Percentiles rank a stretch among this genome's conserved stretches.
Evolutionary conservation across 2,797 vertebrate genomes (phyloP).

Genomic region (Pantherophis vulpinus): DNA sequence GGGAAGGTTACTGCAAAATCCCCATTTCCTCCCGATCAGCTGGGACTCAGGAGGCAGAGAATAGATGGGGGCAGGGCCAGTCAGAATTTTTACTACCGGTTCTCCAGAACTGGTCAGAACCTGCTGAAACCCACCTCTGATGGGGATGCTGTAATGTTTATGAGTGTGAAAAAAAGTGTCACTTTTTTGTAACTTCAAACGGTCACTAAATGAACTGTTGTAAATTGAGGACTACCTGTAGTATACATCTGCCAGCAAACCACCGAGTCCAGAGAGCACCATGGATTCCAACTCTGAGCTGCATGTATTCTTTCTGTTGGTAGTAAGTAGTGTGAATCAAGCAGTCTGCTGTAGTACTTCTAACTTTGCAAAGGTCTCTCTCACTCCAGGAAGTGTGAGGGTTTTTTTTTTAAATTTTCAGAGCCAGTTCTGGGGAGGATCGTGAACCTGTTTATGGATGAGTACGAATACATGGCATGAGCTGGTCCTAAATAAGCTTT

Average conservation of each 20-base stretch:
- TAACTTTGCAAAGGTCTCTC: neutral
- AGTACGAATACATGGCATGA: neutral
- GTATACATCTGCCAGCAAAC: neutral
- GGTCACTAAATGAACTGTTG: too few species aligned
- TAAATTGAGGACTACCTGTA: neutral
- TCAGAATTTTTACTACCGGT: too few species aligned
- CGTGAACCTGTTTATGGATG: neutral
- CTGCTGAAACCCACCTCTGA: too few species aligned
- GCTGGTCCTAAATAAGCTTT: neutral
- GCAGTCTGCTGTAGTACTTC: neutral
- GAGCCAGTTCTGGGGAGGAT: neutral
- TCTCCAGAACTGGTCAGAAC: too few species aligned
- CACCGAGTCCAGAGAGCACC: neutral
- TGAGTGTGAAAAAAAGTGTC: too few species aligned
- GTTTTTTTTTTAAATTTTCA: neutral
- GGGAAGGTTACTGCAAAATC: too few species aligned
- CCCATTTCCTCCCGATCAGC: too few species aligned
- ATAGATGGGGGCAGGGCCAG: too few species aligned
- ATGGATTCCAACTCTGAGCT: neutral
- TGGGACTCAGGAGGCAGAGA: too few species aligned
- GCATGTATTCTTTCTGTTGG: neutral
- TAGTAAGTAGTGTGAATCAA: neutral
- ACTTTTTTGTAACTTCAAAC: too few species aligned
- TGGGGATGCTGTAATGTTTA: too few species aligned
- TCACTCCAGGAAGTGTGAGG: neutral